Evolutionary conservation across 2,888 invertebrate species (phyloP), one percentile per base, ranked within the genome.

Genomic region (Atethmia centrago): DNA sequence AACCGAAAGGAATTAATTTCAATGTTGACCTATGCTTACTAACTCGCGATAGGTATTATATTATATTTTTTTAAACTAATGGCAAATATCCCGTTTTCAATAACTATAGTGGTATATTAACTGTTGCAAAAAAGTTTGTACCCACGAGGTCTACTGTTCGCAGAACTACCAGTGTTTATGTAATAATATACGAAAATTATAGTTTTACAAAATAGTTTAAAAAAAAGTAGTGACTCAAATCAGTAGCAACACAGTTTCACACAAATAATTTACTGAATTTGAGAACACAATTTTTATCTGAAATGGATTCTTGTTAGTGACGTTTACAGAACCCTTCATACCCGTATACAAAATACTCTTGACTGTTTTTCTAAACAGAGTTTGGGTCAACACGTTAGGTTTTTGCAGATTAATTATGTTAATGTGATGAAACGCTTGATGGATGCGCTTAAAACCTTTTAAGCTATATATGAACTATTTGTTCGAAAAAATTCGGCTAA

Each of bases 391-490:
- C 75, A 59, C 14, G 25, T 66, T 31, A 65, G 31, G 71, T 71
- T 80, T 85, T 73, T 64, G 66, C 55, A 71, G 36, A 75, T 72
- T 80, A 47, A 84, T 85, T 85, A 85, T 83, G 84, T 49, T 76
- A 80, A 84, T 83, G 67, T 70, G 45, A 70, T 78, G 67, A 63
- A 49, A 7, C 53, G 12, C 51, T 45, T 85, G 72, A 84, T 77
- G 65, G 74, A 83, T 81, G 68, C 51, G 62, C 61, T 76, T 49
- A 49, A 40, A 61, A 62, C 65, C 55, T 61, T 76, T 42, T 71
- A 47, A 65, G 36, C 51, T 75, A 28, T 28, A 28, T 28, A 21
- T 9, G 2, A 71, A 66, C 68, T 77, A 74, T 74, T 66, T 79
- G 25, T 58, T 65, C 40, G 12, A 77, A 64, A 25, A 53, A 62